phyloP scores from a whole-genome alignment of 2,888 invertebrate species.

The Eudemis profundana region DNA sequence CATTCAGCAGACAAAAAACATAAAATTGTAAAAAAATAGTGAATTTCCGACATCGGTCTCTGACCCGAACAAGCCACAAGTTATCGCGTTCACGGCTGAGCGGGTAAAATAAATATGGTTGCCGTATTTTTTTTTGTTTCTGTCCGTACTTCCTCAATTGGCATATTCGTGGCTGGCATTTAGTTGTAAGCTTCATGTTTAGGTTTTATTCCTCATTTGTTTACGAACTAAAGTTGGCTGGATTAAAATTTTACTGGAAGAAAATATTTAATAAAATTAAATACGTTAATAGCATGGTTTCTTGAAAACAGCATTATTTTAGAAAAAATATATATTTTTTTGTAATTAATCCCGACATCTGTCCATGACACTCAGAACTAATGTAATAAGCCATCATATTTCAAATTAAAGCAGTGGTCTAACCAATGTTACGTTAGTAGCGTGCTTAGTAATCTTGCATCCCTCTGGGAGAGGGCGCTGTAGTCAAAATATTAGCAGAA shows the following conservation, averaged over 20 bases:
- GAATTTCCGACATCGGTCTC: slow-evolving; percentile 24
- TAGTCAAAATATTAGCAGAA: neutral
- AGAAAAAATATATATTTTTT: too few relatives aligned
- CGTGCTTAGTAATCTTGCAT: neutral
- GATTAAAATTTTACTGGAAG: too few relatives aligned
- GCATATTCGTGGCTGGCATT: neutral
- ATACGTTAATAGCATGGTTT: too few relatives aligned
- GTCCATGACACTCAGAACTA: too few relatives aligned
- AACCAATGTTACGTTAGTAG: neutral
- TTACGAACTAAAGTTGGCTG: too few relatives aligned
- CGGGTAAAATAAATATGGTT: slow-evolving; percentile 40
- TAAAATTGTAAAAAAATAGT: slow-evolving; percentile 11
- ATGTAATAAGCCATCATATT: too few relatives aligned
- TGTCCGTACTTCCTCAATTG: slow-evolving; percentile 4
- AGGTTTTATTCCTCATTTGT: too few relatives aligned
- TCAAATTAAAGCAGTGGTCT: neutral
- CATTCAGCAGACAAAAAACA: neutral
- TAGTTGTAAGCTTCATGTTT: neutral
- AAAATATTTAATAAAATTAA: too few relatives aligned
- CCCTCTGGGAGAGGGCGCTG: slow-evolving; percentile 26
- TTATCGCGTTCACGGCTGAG: slow-evolving; percentile 44
- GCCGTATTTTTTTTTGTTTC: slow-evolving; percentile 9
- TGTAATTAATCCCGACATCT: too few relatives aligned
- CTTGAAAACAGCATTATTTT: too few relatives aligned
- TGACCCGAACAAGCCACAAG: slow-evolving; percentile 32